These are phyloP conservation scores for Lasioglossum leucozonium DNA, from an alignment of 2,888 invertebrate species.

Conservation along the genomic window DNA sequence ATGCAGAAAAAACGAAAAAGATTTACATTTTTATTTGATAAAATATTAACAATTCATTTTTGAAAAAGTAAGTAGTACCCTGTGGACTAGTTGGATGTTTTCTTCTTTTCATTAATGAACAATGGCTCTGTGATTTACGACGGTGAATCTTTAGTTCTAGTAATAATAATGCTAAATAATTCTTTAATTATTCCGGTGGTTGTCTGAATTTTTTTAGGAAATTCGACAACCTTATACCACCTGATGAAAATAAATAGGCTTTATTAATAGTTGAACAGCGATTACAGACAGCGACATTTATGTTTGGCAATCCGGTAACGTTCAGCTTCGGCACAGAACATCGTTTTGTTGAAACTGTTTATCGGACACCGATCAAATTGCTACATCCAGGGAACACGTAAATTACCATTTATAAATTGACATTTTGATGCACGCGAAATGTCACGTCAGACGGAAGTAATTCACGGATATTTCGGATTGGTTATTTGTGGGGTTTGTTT, in stretches of 20 bases:
- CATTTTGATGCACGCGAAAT: conserved; percentile 57
- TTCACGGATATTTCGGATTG: conserved; percentile 22
- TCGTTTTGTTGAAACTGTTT: conserved; percentile 54
- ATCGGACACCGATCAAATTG: conserved; percentile 43
- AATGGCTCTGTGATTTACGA: background rate
- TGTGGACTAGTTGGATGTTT: background rate
- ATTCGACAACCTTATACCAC: too few relatives aligned
- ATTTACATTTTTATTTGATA: too few relatives aligned
- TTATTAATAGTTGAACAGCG: background rate
- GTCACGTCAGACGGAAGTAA: conserved; percentile 49
- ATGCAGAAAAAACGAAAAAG: too few relatives aligned
- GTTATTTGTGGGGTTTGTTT: conserved; percentile 51
- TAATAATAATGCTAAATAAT: too few relatives aligned
- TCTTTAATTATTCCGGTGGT: too few relatives aligned
- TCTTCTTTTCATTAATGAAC: background rate
- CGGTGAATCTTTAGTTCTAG: background rate
- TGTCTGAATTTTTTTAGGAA: too few relatives aligned
- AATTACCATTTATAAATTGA: conserved; percentile 47
- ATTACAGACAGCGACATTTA: conserved; percentile 19
- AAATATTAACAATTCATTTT: too few relatives aligned
- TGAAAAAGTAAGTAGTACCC: too few relatives aligned
- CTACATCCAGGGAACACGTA: conserved; percentile 49
- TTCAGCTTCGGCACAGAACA: background rate
- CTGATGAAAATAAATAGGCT: background rate
- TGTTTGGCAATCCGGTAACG: background rate